A percentile compares a stretch with the other conserved stretches of the same genome.
Conservation (phyloP, 2,888 invertebrate genomes). For the Criorhina ranunculi region DNA sequence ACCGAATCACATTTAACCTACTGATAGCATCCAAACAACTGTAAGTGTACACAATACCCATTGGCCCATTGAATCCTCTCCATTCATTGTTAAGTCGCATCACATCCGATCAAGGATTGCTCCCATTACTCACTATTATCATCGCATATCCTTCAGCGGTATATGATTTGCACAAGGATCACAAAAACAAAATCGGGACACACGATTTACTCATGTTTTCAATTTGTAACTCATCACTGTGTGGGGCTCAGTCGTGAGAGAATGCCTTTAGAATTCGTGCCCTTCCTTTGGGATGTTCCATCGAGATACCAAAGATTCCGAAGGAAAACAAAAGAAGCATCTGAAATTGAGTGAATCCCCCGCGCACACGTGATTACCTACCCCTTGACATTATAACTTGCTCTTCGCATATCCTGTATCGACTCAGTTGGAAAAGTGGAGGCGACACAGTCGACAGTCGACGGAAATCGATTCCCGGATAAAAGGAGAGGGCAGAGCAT, state of each 20-base stretch:
- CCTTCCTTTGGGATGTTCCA: conserved; percentile 18
- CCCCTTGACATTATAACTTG: conserved; percentile 56
- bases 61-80: conserved; percentile 40
- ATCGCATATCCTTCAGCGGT: conserved; percentile 38
- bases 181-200: conserved; percentile 51
- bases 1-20: conserved; percentile 1
- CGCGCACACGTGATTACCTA: conserved; percentile 52
- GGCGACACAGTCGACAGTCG: conserved; percentile 30
- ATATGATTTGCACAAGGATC: conserved; percentile 12
- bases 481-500: conserved; percentile 3
- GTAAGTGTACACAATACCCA: conserved; percentile 34
- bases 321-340: conserved; percentile 48
- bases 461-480: conserved; percentile 70
- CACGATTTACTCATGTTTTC: conserved; percentile 73
- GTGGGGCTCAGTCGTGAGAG: conserved; percentile 55
- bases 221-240: conserved; percentile 75
- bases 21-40: conserved; percentile 31
- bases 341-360: conserved; percentile 47
- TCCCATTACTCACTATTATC: conserved; percentile 69
- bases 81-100: conserved; percentile 68
- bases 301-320: conserved; percentile 16
- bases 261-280: conserved; percentile 36
- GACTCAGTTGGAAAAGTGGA: conserved; percentile 40
- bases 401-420: conserved; percentile 15
- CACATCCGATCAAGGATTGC: conserved; percentile 71